phyloP scores from a whole-genome alignment of 30 jellyfish, hydroid and myxozoan genomes.

The Mastigias papua region DNA sequence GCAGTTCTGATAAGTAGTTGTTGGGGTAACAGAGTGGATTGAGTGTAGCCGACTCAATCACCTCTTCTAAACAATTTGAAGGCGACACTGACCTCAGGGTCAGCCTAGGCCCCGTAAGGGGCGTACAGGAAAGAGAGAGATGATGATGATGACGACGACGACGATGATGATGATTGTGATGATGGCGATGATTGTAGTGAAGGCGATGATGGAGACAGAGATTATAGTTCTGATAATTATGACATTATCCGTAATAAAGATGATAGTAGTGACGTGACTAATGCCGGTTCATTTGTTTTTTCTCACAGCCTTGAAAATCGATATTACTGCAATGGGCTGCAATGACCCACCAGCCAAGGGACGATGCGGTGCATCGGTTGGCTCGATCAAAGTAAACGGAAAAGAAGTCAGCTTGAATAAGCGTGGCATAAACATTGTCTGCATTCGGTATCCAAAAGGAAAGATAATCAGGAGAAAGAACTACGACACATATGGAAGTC shows the following conservation, averaged over 20 bases:
- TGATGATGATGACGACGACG: background rate
- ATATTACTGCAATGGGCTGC: constrained; percentile 63
- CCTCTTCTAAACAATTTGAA: no score
- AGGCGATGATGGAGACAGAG: background rate
- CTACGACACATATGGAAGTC: constrained; percentile 17
- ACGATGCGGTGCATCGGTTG: constrained; percentile 48
- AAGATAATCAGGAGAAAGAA: constrained; percentile 7
- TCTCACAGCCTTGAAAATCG: constrained; percentile 52
- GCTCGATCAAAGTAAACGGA: constrained; percentile 64
- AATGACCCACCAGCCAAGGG: constrained; percentile 60
- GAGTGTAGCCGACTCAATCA: no score
- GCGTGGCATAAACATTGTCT: constrained; percentile 54
- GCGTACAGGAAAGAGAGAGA: no score
- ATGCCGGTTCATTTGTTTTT: no score
- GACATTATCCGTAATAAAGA: no score
- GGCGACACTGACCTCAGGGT: no score
- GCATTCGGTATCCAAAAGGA: constrained; percentile 49
- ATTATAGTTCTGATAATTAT: no score
- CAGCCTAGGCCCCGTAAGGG: no score
- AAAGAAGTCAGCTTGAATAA: constrained; percentile 36
- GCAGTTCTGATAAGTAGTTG: no score
- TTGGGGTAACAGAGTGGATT: no score
- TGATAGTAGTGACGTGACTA: no score
- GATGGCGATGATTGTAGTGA: background rate
- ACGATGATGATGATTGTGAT: no score